Evolutionary conservation across 1,140 invertebrate species (phyloP), one percentile per base, ranked within the genome.

Genomic region (Himalopsyche phryganea): DNA sequence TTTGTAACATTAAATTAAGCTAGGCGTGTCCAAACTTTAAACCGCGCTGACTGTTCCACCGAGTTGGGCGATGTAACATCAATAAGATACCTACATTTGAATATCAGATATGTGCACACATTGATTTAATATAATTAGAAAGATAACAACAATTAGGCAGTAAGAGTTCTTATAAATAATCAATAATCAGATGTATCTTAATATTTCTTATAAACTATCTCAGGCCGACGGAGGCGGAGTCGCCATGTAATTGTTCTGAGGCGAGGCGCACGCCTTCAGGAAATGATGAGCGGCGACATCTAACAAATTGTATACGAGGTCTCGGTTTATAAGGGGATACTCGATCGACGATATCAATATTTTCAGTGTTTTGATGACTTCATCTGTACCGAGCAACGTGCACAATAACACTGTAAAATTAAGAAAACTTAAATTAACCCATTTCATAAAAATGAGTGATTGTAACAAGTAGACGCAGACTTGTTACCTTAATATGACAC

Each of bases 261-360:
- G 61, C 0, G 70, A 46, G 0, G 56, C 65, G 20, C 72, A 73
- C 0, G 73, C 68, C 40, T 68, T 70, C 20, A 71, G 70, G 56
- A 73, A 75, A 57, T 74, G 72, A 11, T 68, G 55, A 1, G 67
- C 65, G 18, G 72, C 47, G 0, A 74, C 45, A 56, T 77, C 75
- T 17, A 75, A 48, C 0, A 66, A 32, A 1, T 70, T 66, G 48
- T 65, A 75, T 0, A 69, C 54, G 5, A 77, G 54, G 59, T 77
- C 75, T 35, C 65, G 66, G 54, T 75, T 75, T 10, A 75, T 28
- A 1, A 63, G 57, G 33, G 70, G 63, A 64, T 73, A 68, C 11
- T 69, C 69, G 42, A 77, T 64, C 40, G 74, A 76, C 2, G 61
- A 61, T 13, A 74, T 58, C 0, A 67, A 20, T 17, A 73, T 61